phyloP scores from a whole-genome alignment of 2,888 invertebrate species.

The Hedya salicella region DNA sequence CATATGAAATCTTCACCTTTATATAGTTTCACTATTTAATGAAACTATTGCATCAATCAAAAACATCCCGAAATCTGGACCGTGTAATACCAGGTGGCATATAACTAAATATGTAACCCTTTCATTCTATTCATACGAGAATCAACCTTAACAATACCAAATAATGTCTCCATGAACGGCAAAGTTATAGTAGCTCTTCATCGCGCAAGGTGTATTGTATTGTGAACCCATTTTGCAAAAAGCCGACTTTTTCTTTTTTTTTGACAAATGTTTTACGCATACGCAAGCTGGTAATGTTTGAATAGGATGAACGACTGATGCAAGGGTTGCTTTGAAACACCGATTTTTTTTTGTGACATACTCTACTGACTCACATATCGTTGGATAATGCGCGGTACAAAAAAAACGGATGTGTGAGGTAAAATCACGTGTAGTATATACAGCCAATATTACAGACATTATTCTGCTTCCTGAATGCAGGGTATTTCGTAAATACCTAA shows the following conservation, averaged over 20 bases:
- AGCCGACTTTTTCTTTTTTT: constrained; percentile 1
- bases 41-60: constrained; percentile 24
- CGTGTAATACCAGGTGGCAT: constrained; percentile 15
- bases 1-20: too few relatives aligned
- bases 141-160: neutral
- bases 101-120: neutral
- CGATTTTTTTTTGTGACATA: constrained; percentile 19
- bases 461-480: too few relatives aligned
- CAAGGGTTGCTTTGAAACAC: constrained; percentile 16
- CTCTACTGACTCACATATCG: neutral
- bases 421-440: too few relatives aligned
- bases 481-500: too few relatives aligned
- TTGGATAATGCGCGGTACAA: neutral
- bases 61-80: constrained; percentile 1
- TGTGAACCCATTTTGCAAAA: constrained; percentile 29
- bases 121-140: neutral
- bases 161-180: neutral
- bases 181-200: neutral
- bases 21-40: too few relatives aligned
- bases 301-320: constrained; percentile 30
- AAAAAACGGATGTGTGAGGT: too few relatives aligned
- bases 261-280: constrained; percentile 12
- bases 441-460: too few relatives aligned
- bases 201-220: constrained; percentile 27
- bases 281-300: constrained; percentile 22